Percentiles rank a stretch among this genome's conserved stretches.
Conservation (phyloP, 1,140 invertebrate genomes). For the Lethrus apterus region DNA sequence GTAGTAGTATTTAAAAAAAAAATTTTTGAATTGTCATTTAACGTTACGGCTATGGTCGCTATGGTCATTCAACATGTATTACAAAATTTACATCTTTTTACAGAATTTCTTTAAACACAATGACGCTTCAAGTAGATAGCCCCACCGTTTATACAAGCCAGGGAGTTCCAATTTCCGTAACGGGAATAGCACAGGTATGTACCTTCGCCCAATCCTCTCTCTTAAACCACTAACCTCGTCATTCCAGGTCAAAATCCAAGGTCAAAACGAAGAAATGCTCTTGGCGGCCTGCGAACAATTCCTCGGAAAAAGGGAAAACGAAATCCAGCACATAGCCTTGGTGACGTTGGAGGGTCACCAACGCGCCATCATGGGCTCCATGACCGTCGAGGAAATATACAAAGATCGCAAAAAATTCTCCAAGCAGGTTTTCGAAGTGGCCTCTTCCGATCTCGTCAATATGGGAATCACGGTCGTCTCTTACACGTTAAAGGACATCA, state of each 20-base stretch:
- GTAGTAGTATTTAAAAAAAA: no score
- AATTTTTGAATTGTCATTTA: no score
- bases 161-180: constrained; percentile 95
- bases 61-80: no score
- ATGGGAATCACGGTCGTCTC: constrained; percentile 98
- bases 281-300: constrained; percentile 95
- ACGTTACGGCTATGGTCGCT: no score
- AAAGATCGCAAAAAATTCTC: constrained; percentile 98
- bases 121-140: constrained; percentile 89
- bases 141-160: constrained; percentile 92
- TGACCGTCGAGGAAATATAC: constrained; percentile 99
- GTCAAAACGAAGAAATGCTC: constrained; percentile 95
- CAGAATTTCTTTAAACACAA: constrained; percentile 91
- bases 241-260: constrained; percentile 95
- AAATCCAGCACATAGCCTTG: constrained; percentile 89
- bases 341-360: constrained; percentile 97
- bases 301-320: constrained; percentile 81
- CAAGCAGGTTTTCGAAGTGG: constrained; percentile 92
- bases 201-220: no score
- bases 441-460: constrained; percentile 91
- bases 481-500: constrained; percentile 94
- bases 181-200: constrained; percentile 88
- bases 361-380: constrained; percentile 96
- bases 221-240: no score
- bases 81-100: no score